Evolutionary conservation across 2,113 vertebrate genomes (phyloP).

Genomic region (Catharus minimus): DNA sequence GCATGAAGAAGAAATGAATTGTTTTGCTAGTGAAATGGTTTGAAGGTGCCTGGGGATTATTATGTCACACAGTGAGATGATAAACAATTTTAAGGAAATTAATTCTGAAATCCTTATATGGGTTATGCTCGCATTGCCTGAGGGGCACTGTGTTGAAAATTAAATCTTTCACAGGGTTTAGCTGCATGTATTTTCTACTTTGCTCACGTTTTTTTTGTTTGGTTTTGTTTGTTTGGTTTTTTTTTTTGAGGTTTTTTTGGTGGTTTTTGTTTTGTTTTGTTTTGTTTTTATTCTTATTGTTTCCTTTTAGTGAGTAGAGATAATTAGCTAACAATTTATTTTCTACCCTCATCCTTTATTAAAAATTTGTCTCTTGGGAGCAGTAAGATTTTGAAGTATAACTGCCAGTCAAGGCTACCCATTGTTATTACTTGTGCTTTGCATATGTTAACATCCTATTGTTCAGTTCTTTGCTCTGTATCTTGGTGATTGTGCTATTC

Average conservation of each 20-base stretch:
- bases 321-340: constrained; percentile 46
- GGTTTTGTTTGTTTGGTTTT: neutral
- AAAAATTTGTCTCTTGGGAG: constrained; percentile 31
- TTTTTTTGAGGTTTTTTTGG: neutral
- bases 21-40: constrained; percentile 40
- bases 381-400: constrained; percentile 42
- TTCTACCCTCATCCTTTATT: constrained; percentile 34
- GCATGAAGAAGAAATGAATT: constrained; percentile 22
- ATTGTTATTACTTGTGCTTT: constrained; percentile 37
- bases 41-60: constrained; percentile 31
- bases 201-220: neutral
- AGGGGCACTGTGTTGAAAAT: neutral
- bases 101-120: constrained; percentile 17
- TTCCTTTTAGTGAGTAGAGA: constrained; percentile 9
- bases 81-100: constrained; percentile 52
- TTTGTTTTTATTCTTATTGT: neutral
- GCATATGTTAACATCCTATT: constrained; percentile 40
- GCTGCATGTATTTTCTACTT: neutral
- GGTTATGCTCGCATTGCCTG: neutral
- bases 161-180: constrained; percentile 1
- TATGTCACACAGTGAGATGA: neutral
- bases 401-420: constrained; percentile 42
- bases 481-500: constrained; percentile 11
- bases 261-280: neutral
- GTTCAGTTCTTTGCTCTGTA: neutral